Conservation (phyloP, 2,888 invertebrate genomes). For the Elegia similella region DNA sequence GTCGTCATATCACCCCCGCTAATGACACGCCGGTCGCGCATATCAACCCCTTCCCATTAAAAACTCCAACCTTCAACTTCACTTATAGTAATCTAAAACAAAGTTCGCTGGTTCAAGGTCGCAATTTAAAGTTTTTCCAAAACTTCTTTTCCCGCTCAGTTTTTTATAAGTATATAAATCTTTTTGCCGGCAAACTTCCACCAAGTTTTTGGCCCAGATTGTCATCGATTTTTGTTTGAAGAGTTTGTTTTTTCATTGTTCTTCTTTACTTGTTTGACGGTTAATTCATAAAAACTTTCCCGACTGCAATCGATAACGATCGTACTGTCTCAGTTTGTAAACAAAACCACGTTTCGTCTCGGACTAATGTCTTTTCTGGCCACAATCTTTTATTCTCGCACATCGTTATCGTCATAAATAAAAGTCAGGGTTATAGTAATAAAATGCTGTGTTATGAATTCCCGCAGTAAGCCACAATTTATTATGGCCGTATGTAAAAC, state of each 20-base stretch:
- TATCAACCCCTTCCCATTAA: slow-evolving; percentile 68
- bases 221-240: slow-evolving; percentile 83
- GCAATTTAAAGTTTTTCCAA: slow-evolving; percentile 83
- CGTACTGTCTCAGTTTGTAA: slow-evolving; percentile 61
- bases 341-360: slow-evolving; percentile 50
- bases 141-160: slow-evolving; percentile 78
- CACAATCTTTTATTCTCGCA: slow-evolving; percentile 1
- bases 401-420: neutral
- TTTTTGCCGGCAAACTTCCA: slow-evolving; percentile 78
- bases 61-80: slow-evolving; percentile 67
- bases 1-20: slow-evolving; percentile 52
- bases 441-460: slow-evolving; percentile 15
- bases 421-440: slow-evolving; percentile 2
- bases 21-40: slow-evolving; percentile 54
- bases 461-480: slow-evolving; percentile 48
- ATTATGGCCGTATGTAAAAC: slow-evolving; percentile 50
- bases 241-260: slow-evolving; percentile 82
- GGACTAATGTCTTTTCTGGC: neutral
- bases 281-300: slow-evolving; percentile 81
- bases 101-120: slow-evolving; percentile 81
- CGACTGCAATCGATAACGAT: slow-evolving; percentile 74
- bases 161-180: slow-evolving; percentile 82
- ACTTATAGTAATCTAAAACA: slow-evolving; percentile 81
- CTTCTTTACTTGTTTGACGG: slow-evolving; percentile 82
- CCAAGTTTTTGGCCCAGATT: slow-evolving; percentile 82